These are phyloP conservation scores for Oenanthe oenanthe DNA, from an alignment of 2,113 vertebrate species.

Conservation along the genomic window DNA sequence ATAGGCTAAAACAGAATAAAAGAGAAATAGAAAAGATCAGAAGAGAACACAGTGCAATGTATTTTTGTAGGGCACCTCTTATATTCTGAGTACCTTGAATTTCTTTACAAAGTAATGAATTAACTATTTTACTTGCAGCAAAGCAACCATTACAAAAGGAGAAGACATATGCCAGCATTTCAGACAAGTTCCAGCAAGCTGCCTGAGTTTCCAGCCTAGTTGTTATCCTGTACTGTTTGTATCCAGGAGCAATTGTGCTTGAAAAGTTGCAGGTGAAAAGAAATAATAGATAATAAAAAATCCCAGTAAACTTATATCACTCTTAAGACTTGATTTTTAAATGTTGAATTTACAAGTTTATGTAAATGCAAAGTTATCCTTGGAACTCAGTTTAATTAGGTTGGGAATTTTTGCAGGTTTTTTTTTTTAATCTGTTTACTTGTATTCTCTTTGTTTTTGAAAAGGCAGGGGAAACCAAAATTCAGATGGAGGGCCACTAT, in stretches of 20 bases:
- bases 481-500: neutral
- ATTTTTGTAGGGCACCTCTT: neutral
- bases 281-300: neutral
- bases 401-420: fast-evolving
- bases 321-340: neutral
- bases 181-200: conserved; percentile 1
- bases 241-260: neutral
- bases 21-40: neutral
- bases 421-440: neutral
- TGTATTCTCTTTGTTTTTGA: neutral
- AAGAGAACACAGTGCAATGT: neutral
- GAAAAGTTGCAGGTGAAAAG: conserved; percentile 9
- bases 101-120: conserved; percentile 5
- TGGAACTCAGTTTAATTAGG: neutral
- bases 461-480: neutral
- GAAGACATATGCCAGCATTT: neutral
- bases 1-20: neutral
- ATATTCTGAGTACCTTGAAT: neutral
- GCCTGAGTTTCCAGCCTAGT: neutral
- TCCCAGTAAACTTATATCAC: neutral
- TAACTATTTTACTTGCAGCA: neutral
- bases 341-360: neutral
- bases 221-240: neutral
- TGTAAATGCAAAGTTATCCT: neutral
- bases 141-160: neutral